A percentile compares a stretch with the other conserved stretches of the same genome.
Conservation (phyloP, 1,140 invertebrate genomes). For the Saxidomus purpurata region DNA sequence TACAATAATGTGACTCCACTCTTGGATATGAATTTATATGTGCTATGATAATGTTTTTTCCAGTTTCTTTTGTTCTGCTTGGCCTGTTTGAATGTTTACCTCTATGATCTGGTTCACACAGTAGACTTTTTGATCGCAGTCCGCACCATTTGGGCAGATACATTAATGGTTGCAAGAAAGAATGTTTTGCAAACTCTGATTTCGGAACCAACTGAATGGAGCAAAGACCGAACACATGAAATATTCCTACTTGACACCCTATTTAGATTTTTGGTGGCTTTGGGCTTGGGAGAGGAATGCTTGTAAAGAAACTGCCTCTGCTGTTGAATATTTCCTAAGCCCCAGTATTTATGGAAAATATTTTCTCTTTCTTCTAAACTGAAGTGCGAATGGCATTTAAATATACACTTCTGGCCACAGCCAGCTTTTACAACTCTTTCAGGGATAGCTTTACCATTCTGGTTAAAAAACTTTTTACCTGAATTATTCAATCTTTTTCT, state of each 20-base stretch:
- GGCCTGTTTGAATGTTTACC: neutral
- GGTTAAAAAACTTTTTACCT: neutral
- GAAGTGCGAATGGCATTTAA: constrained; percentile 56
- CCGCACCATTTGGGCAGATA: neutral
- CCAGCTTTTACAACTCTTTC: neutral
- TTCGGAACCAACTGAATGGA: neutral
- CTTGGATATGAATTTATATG: neutral
- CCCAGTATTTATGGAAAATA: constrained; percentile 40
- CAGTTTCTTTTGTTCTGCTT: neutral
- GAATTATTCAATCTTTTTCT: neutral
- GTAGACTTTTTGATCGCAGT: neutral
- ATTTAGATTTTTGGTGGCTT: neutral
- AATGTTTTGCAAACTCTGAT: constrained; percentile 54
- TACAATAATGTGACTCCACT: neutral
- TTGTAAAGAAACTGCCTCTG: constrained; percentile 45
- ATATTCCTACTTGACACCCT: neutral
- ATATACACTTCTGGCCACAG: constrained; percentile 36
- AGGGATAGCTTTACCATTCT: neutral
- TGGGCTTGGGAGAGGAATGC: neutral
- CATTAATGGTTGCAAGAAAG: constrained; percentile 36
- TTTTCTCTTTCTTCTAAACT: constrained; percentile 27
- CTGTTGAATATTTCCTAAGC: constrained; percentile 13
- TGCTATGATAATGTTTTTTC: neutral
- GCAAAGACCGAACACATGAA: constrained; percentile 38
- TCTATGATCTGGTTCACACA: neutral